A percentile compares a stretch with the other conserved stretches of the same genome.
Evolutionary conservation across 2,888 invertebrate genomes (phyloP).

Genomic region (Catocala sponsa): DNA sequence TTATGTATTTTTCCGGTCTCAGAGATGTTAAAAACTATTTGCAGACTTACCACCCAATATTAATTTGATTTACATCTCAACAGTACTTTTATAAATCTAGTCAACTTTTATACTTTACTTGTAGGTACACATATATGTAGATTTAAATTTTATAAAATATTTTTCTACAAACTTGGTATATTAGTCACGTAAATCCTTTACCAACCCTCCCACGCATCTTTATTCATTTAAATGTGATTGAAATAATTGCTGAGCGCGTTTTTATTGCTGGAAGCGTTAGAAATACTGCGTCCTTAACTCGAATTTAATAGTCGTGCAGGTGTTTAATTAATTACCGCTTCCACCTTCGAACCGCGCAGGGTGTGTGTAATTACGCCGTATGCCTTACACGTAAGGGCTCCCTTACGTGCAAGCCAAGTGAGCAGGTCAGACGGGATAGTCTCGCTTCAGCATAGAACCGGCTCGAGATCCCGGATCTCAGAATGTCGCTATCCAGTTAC

Average conservation of each 20-base stretch:
- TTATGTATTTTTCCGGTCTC: conserved; percentile 5
- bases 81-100: too few species aligned
- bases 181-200: conserved; percentile 21
- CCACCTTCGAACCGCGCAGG: conserved; percentile 43
- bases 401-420: too few species aligned
- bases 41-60: neutral
- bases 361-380: conserved; percentile 57
- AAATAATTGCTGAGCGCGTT: conserved; percentile 32
- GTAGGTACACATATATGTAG: too few species aligned
- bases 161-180: conserved; percentile 12
- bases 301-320: conserved; percentile 63
- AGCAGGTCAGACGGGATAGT: conserved; percentile 57
- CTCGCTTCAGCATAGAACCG: conserved; percentile 54
- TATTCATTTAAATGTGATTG: conserved; percentile 28
- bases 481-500: conserved; percentile 68
- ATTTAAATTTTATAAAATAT: too few species aligned
- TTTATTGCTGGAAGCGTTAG: conserved; percentile 45
- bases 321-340: conserved; percentile 70
- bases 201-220: conserved; percentile 16
- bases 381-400: conserved; percentile 13
- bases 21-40: neutral
- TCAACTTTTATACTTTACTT: too few species aligned
- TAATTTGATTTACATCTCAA: neutral
- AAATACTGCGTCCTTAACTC: conserved; percentile 52
- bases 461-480: conserved; percentile 66